Percentiles rank a stretch among this genome's conserved stretches.
Evolutionary conservation across 2,888 invertebrate species (phyloP).

Genomic region (Embidobia sp.): DNA sequence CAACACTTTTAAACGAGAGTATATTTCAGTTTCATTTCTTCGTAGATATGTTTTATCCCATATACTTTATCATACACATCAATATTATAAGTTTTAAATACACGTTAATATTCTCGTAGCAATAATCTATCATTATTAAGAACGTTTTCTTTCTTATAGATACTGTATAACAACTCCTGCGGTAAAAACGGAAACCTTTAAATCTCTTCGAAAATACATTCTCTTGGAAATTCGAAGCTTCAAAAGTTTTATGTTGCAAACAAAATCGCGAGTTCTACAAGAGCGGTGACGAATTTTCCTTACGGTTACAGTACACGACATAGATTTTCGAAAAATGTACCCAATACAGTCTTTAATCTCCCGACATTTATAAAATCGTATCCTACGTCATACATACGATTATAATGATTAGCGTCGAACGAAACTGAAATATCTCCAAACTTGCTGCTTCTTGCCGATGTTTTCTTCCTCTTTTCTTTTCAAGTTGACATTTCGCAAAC

Average conservation of each 20-base stretch:
- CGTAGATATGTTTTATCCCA: slow-evolving; percentile 43
- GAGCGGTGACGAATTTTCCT: slow-evolving; percentile 1
- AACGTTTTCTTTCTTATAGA: background rate
- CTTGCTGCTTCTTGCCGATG: background rate
- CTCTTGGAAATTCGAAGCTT: no score
- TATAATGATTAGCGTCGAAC: slow-evolving; percentile 12
- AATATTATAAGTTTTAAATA: slow-evolving; percentile 26
- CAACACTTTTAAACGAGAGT: background rate
- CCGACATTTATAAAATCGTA: slow-evolving; percentile 31
- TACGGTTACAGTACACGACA: slow-evolving; percentile 20
- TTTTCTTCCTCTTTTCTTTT: background rate
- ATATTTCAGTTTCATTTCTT: slow-evolving; percentile 25
- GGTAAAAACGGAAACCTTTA: background rate
- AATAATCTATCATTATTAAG: slow-evolving; percentile 13
- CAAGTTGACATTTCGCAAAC: no score
- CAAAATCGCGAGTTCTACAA: slow-evolving; percentile 1
- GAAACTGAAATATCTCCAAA: slow-evolving; percentile 11
- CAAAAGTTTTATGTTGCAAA: background rate
- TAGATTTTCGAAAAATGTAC: slow-evolving; percentile 15
- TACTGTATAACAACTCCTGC: no score
- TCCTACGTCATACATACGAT: slow-evolving; percentile 17
- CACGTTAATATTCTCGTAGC: slow-evolving; percentile 24
- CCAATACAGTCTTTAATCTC: slow-evolving; percentile 25
- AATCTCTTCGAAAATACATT: background rate
- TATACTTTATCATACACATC: slow-evolving; percentile 36